Conservation (phyloP, 2,888 invertebrate genomes). For the Cataglyphis albicans region DNA sequence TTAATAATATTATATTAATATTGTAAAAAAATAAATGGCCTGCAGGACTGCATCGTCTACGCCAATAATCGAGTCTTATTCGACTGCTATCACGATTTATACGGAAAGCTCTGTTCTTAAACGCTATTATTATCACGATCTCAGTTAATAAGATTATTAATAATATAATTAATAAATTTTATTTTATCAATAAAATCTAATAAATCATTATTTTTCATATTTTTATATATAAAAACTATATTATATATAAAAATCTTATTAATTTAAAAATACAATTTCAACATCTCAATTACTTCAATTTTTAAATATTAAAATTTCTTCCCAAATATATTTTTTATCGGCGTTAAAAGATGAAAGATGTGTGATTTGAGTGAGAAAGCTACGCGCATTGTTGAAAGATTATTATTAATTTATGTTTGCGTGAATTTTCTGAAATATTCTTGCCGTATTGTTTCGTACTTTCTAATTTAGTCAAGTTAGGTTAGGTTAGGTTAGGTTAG, state of each 20-base stretch:
- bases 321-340: no score
- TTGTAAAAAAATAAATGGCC: no score
- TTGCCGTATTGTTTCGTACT: slow-evolving; percentile 26
- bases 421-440: slow-evolving; percentile 16
- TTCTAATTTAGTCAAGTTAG: slow-evolving; percentile 25
- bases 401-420: slow-evolving; percentile 22
- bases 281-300: no score
- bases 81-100: background rate
- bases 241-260: no score
- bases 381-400: background rate
- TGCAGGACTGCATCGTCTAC: slow-evolving; percentile 1
- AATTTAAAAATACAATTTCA: no score
- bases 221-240: no score
- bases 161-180: no score
- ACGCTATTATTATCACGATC: slow-evolving; percentile 33
- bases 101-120: slow-evolving; percentile 3
- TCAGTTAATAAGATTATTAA: background rate
- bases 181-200: no score
- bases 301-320: no score
- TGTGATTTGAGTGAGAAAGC: slow-evolving; percentile 14
- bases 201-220: no score
- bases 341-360: slow-evolving; percentile 15
- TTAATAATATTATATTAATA: no score
- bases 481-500: no score
- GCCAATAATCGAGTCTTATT: slow-evolving; percentile 10